phyloP scores from a whole-genome alignment of 2,888 invertebrate species.

The Hypomecis atomaria region DNA sequence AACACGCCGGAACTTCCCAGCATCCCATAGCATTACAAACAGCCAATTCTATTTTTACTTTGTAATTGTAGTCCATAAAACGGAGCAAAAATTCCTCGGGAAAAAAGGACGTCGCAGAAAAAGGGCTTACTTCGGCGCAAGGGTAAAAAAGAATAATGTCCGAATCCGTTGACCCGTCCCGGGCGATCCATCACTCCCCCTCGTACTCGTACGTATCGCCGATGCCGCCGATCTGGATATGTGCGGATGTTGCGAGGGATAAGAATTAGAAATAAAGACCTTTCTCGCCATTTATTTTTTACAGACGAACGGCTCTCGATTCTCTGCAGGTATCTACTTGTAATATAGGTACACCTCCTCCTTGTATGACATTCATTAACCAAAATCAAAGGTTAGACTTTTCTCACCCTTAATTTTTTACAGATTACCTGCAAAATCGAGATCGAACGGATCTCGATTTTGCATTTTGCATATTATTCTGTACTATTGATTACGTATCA shows the following conservation, averaged over 20 bases:
- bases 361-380: too few species aligned
- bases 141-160: slow-evolving; percentile 86
- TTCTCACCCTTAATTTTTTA: too few species aligned
- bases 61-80: slow-evolving; percentile 84
- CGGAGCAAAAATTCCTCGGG: slow-evolving; percentile 77
- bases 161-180: slow-evolving; percentile 86
- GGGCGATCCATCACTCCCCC: slow-evolving; percentile 84
- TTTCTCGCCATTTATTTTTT: slow-evolving; percentile 51
- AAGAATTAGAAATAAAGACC: slow-evolving; percentile 63
- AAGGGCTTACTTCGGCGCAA: slow-evolving; percentile 84
- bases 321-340: slow-evolving; percentile 6
- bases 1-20: slow-evolving; percentile 54
- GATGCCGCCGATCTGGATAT: slow-evolving; percentile 56
- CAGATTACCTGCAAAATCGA: too few species aligned
- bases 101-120: slow-evolving; percentile 82
- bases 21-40: slow-evolving; percentile 75
- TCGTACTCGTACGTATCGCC: slow-evolving; percentile 78
- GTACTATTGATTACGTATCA: too few species aligned
- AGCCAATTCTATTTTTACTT: slow-evolving; percentile 81
- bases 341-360: neutral
- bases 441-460: too few species aligned
- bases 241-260: slow-evolving; percentile 77
- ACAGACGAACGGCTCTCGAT: slow-evolving; percentile 26
- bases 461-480: too few species aligned
- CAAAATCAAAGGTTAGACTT: too few species aligned